Evolutionary conservation across 1,140 invertebrate species (phyloP), one percentile per base, ranked within the genome.

Genomic region (Diuraphis noxia): DNA sequence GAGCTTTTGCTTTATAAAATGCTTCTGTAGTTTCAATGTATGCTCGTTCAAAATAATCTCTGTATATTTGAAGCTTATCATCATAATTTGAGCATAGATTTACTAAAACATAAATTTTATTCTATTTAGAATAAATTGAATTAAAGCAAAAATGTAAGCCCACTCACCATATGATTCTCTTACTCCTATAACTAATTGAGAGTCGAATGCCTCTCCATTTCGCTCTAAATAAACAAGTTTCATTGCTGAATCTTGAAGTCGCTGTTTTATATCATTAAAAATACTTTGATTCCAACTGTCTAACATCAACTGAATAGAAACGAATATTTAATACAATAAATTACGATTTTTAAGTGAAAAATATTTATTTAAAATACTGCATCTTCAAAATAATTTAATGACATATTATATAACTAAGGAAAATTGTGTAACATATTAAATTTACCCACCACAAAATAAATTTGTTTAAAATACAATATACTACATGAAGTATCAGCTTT

Each of bases 211-310:
- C 94, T 99, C 98, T 23, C 98, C 98, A 94, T 99, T 99, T 92
- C 99, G 95, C 94, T 99, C 99, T 17, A 97, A 96, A 94, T 98
- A 96, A 23, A 99, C 97, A 92, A 99, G 95, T 94, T 98, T 98
- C 98, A 99, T 99, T 19, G 98, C 99, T 93, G 98, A 98, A 94
- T 98, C 97, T 94, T 99, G 98, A 52, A 99, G 94, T 92, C 97
- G 95, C 93, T 98, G 96, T 94, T 99, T 98, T 92, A 99, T 99
- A 94, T 99, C 97, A 93, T 96, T 96, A 94, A 99, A 99, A 93
- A 99, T 99, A 94, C 97, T 98, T 93, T 98, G 96, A 95, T 99
- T 99, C 99, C 99, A 99, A 93, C 97, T 98, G 94, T 99, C 98
- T 92, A 99, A 95, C 99, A 99, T 99, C 86, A 99, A 94, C 96